Conservation (phyloP, 2,113 vertebrate species). For the Nannospalax galili region DNA sequence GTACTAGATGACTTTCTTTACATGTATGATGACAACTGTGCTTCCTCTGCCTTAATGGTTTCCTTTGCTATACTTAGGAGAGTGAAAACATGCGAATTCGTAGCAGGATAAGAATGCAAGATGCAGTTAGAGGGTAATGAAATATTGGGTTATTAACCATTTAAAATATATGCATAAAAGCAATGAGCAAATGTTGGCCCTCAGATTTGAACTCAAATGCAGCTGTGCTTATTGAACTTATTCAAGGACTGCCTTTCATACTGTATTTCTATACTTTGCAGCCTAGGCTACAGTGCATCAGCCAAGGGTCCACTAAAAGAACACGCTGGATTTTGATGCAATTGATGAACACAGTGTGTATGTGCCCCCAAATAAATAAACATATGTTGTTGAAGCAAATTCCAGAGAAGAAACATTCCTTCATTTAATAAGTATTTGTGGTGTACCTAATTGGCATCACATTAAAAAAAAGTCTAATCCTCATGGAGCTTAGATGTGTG, state of each 20-base stretch:
- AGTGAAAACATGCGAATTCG: constrained; percentile 28
- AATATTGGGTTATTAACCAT: neutral
- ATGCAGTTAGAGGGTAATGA: neutral
- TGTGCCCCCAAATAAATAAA: neutral
- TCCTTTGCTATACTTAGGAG: neutral
- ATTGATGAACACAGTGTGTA: neutral
- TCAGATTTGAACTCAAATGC: constrained; percentile 7
- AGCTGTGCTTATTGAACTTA: neutral
- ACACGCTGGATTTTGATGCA: neutral
- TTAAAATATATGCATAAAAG: constrained; percentile 37
- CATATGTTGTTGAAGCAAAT: constrained; percentile 1
- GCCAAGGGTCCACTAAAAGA: neutral
- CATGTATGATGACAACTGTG: neutral
- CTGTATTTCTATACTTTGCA: neutral
- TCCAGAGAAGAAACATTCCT: neutral
- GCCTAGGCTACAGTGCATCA: neutral
- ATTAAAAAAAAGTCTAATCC: neutral
- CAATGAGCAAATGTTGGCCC: neutral
- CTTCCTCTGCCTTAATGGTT: neutral
- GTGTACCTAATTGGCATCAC: neutral
- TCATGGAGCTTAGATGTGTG: neutral
- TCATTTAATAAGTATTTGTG: constrained; percentile 39
- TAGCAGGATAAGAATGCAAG: neutral
- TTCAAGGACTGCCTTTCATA: constrained; percentile 4
- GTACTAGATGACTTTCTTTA: neutral